Conservation (phyloP, 2,113 vertebrate species). For the Paramisgurnus dabryanus region DNA sequence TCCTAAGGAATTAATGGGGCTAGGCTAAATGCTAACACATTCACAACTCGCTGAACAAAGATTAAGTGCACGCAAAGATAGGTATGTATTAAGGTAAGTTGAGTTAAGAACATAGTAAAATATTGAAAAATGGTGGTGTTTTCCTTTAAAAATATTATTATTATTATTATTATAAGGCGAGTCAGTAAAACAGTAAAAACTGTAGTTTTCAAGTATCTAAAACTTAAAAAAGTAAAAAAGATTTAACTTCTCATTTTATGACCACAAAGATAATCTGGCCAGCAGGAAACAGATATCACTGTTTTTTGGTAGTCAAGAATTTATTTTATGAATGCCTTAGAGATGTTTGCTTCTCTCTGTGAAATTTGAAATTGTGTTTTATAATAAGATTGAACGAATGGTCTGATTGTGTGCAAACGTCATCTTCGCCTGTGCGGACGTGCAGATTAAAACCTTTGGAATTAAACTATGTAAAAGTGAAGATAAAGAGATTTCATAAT, state of each 20-base stretch:
- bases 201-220: too few species aligned
- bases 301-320: neutral
- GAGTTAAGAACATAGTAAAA: too few species aligned
- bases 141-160: too few species aligned
- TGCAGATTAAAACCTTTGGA: neutral
- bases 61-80: too few species aligned
- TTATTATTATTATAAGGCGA: too few species aligned
- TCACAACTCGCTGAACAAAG: too few species aligned
- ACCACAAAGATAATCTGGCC: neutral
- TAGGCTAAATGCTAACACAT: too few species aligned
- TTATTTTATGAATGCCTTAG: neutral
- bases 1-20: too few species aligned
- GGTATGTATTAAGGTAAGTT: too few species aligned
- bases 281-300: neutral
- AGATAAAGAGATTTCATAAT: slow-evolving; percentile 39
- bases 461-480: slow-evolving; percentile 34
- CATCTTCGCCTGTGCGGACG: neutral
- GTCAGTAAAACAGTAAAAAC: too few species aligned
- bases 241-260: neutral
- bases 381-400: neutral
- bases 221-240: too few species aligned
- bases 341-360: neutral
- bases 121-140: too few species aligned
- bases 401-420: neutral
- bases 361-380: neutral